A percentile compares a stretch with the other conserved stretches of the same genome.
phyloP scores from a whole-genome alignment of 2,797 vertebrate species.

The Tenualosa ilisha region DNA sequence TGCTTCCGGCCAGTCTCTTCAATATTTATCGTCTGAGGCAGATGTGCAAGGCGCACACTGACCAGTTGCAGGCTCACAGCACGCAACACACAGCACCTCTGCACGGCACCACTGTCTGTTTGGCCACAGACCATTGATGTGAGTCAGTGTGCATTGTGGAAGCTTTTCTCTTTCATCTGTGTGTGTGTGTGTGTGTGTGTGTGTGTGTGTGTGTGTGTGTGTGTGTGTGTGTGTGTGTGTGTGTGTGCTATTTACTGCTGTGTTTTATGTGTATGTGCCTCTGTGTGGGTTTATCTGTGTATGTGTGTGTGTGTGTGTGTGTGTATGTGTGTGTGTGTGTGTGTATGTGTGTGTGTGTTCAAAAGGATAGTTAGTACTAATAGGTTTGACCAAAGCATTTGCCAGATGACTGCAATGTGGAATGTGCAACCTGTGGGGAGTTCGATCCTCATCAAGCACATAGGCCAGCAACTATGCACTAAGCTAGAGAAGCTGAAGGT shows the following conservation, averaged over 20 bases:
- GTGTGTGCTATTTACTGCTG: constrained; percentile 22
- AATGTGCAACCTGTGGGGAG: neutral
- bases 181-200: neutral
- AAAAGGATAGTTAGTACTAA: constrained; percentile 35
- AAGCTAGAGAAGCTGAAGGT: neutral
- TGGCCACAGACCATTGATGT: neutral
- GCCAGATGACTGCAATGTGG: constrained; percentile 22
- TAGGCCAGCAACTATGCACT: neutral
- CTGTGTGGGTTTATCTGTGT: neutral
- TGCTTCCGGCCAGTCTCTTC: constrained; percentile 31
- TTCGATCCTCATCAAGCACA: constrained; percentile 33
- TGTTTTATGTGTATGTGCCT: neutral
- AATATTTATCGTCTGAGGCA: constrained; percentile 28
- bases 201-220: constrained; percentile 14
- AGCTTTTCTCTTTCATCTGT: neutral
- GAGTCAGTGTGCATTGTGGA: neutral
- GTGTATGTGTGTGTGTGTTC: too few relatives aligned
- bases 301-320: too few relatives aligned
- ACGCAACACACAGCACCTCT: neutral
- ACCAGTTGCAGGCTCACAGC: neutral
- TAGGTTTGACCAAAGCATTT: constrained; percentile 28
- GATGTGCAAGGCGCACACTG: constrained; percentile 11
- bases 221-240: constrained; percentile 17
- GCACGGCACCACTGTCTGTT: neutral
- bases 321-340: too few relatives aligned